Conservation (phyloP, 2,888 invertebrate species). For the Mechanitis messenoides region DNA sequence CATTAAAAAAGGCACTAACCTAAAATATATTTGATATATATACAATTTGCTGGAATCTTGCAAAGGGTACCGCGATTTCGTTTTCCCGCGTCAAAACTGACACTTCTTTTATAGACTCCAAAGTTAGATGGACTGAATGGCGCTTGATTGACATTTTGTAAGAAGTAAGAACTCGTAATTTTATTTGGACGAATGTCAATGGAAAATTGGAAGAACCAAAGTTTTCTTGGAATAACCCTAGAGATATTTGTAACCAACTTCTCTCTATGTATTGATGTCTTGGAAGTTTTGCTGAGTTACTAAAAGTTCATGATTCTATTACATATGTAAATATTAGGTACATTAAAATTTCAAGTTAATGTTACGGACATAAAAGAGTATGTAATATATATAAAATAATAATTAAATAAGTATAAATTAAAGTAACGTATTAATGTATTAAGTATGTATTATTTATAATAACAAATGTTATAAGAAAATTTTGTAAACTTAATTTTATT, state of each 20-base stretch:
- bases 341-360: constrained; percentile 17
- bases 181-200: constrained; percentile 28
- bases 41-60: constrained; percentile 17
- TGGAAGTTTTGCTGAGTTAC: constrained; percentile 9
- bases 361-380: too few species aligned
- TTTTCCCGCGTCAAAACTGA: constrained; percentile 34
- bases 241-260: constrained; percentile 8
- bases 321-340: constrained; percentile 15
- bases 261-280: constrained; percentile 18
- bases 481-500: too few species aligned
- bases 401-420: too few species aligned
- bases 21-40: constrained; percentile 11
- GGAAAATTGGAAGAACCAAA: constrained; percentile 20
- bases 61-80: constrained; percentile 22
- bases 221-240: constrained; percentile 17
- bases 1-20: constrained; percentile 3
- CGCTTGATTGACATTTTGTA: constrained; percentile 31
- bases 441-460: too few species aligned
- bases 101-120: constrained; percentile 30
- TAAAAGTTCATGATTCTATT: constrained; percentile 19
- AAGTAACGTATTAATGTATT: too few species aligned
- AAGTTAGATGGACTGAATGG: constrained; percentile 27
- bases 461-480: too few species aligned
- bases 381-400: too few species aligned
- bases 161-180: constrained; percentile 26